Percentiles rank a stretch among this genome's conserved stretches.
These are phyloP conservation scores for Drosophila buzzatii DNA, from an alignment of 2,888 invertebrate species.

Conservation along the genomic window DNA sequence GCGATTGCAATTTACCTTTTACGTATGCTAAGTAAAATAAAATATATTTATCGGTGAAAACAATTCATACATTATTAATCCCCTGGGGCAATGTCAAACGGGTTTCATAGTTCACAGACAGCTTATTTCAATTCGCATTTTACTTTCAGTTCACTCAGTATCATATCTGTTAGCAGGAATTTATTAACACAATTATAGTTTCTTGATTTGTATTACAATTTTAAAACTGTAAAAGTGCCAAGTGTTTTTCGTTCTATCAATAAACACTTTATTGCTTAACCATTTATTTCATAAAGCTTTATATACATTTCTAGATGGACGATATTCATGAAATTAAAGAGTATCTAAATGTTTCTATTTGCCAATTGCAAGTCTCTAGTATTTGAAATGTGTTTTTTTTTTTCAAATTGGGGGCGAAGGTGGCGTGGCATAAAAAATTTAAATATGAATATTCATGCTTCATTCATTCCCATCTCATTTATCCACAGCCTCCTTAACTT, in stretches of 20 bases:
- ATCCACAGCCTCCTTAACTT: neutral
- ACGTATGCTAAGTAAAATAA: slow-evolving; percentile 21
- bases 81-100: slow-evolving; percentile 39
- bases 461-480: neutral
- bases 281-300: too few relatives aligned
- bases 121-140: neutral
- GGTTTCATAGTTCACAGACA: slow-evolving; percentile 2
- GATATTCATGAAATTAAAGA: too few relatives aligned
- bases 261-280: neutral
- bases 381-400: too few relatives aligned
- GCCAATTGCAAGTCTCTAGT: too few relatives aligned
- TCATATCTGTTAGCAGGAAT: neutral
- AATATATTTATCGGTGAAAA: slow-evolving; percentile 24
- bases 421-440: too few relatives aligned
- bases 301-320: too few relatives aligned
- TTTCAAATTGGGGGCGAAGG: too few relatives aligned
- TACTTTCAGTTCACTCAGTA: neutral
- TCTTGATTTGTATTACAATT: neutral
- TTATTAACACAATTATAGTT: neutral
- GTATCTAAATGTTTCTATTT: too few relatives aligned
- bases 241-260: neutral
- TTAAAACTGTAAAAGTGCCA: too few relatives aligned
- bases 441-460: too few relatives aligned
- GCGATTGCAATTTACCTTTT: slow-evolving; percentile 39
- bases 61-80: slow-evolving; percentile 1